phyloP scores from a whole-genome alignment of 1,140 invertebrate genomes.

The Drosophila sp. region DNA sequence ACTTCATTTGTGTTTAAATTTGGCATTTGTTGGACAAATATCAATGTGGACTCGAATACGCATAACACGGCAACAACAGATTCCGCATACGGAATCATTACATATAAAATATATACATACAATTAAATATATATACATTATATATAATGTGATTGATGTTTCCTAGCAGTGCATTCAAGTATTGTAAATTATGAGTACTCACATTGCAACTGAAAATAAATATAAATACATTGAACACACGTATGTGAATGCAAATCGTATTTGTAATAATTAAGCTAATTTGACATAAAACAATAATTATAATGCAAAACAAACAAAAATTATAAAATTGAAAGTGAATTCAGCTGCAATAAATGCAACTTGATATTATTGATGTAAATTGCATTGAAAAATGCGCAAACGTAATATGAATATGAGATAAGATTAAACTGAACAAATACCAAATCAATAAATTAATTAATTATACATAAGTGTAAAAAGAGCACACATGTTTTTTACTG shows the following conservation, averaged over 20 bases:
- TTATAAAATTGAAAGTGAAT: background rate
- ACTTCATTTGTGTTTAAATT: slow-evolving; percentile 14
- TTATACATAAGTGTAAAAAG: slow-evolving; percentile 54
- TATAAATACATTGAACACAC: slow-evolving; percentile 37
- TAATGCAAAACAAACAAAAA: slow-evolving; percentile 54
- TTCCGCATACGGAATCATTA: slow-evolving; percentile 23
- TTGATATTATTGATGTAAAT: slow-evolving; percentile 42
- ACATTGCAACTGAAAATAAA: slow-evolving; percentile 16
- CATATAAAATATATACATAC: slow-evolving; percentile 30
- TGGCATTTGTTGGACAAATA: slow-evolving; percentile 36
- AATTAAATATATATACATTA: slow-evolving; percentile 41
- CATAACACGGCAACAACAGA: slow-evolving; percentile 14
- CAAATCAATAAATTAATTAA: slow-evolving; percentile 55
- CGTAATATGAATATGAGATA: slow-evolving; percentile 40
- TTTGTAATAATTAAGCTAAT: slow-evolving; percentile 78
- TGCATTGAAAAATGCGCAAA: slow-evolving; percentile 30
- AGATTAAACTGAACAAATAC: slow-evolving; percentile 26
- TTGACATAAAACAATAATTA: slow-evolving; percentile 81
- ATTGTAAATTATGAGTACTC: slow-evolving; percentile 44
- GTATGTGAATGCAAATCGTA: slow-evolving; percentile 50
- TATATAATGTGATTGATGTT: slow-evolving; percentile 75
- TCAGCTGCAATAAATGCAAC: background rate
- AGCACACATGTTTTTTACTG: slow-evolving; percentile 12
- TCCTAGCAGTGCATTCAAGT: slow-evolving; percentile 59
- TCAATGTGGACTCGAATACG: slow-evolving; percentile 19